Evolutionary conservation across 2,888 invertebrate genomes (phyloP).

Genomic region (Tipula vernalis): DNA sequence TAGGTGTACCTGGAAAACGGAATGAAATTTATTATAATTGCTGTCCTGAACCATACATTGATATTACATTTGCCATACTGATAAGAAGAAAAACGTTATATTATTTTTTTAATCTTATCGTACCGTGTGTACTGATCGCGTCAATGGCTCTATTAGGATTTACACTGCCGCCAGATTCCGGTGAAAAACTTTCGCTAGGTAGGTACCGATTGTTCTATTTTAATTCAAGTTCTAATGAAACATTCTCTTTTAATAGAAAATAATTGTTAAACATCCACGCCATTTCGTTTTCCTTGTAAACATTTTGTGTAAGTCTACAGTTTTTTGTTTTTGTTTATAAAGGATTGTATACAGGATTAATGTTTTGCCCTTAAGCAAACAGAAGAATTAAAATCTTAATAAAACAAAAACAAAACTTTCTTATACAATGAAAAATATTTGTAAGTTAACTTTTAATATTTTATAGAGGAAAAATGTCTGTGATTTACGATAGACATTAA

Average conservation of each 20-base stretch:
- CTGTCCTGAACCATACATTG: conserved; percentile 95
- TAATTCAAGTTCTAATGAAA: background rate
- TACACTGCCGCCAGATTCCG: conserved; percentile 97
- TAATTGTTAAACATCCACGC: background rate
- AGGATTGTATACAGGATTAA: background rate
- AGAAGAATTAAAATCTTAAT: background rate
- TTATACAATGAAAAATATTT: background rate
- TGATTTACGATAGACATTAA: background rate
- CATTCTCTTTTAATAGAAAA: background rate
- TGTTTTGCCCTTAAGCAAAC: background rate
- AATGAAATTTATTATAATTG: conserved; percentile 94
- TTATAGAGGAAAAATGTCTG: background rate
- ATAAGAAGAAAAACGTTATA: conserved; percentile 94
- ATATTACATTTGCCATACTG: conserved; percentile 93
- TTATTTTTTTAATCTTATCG: conserved; percentile 99
- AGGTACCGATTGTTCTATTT: conserved; percentile 24
- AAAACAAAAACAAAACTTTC: background rate
- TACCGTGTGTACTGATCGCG: conserved; percentile 97
- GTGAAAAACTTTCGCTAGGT: conserved; percentile 98
- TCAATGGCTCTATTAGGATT: conserved; percentile 98
- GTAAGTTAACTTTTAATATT: background rate
- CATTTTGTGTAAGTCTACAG: background rate
- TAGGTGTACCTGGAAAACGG: conserved; percentile 87
- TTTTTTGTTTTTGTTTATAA: background rate
- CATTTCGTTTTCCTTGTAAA: background rate